A percentile compares a stretch with the other conserved stretches of the same genome.
Evolutionary conservation across 2,797 vertebrate species (phyloP).

Genomic region (Enteromius anoplus): DNA sequence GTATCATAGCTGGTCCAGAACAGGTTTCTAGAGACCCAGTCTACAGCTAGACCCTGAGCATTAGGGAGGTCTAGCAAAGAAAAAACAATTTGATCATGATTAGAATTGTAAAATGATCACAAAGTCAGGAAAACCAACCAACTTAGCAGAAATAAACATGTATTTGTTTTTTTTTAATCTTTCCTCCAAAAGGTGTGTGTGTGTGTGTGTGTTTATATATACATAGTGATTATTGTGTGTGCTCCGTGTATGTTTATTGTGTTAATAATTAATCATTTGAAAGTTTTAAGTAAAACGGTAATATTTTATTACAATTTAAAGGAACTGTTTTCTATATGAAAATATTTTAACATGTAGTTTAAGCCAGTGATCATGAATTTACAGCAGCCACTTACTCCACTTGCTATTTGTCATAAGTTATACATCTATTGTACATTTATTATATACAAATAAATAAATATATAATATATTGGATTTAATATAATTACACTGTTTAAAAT

Average conservation of each 20-base stretch:
- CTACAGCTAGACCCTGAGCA: constrained; percentile 91
- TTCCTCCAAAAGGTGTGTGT: neutral
- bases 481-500: neutral
- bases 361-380: neutral
- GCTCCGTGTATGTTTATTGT: too few species aligned
- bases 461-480: neutral
- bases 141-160: neutral
- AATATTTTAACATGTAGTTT: neutral
- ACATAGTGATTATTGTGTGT: too few species aligned
- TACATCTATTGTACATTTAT: neutral
- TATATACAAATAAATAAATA: too few species aligned
- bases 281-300: neutral
- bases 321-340: neutral
- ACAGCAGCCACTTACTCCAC: neutral
- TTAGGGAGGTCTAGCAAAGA: constrained; percentile 87
- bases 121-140: neutral
- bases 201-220: too few species aligned
- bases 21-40: constrained; percentile 97
- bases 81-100: neutral
- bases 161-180: neutral
- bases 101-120: neutral
- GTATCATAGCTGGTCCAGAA: constrained; percentile 98
- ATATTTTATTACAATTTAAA: neutral
- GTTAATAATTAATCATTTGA: too few species aligned
- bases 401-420: neutral